These are phyloP conservation scores for Mormoops blainvillei DNA, from an alignment of 2,113 vertebrate species.

Conservation along the genomic window DNA sequence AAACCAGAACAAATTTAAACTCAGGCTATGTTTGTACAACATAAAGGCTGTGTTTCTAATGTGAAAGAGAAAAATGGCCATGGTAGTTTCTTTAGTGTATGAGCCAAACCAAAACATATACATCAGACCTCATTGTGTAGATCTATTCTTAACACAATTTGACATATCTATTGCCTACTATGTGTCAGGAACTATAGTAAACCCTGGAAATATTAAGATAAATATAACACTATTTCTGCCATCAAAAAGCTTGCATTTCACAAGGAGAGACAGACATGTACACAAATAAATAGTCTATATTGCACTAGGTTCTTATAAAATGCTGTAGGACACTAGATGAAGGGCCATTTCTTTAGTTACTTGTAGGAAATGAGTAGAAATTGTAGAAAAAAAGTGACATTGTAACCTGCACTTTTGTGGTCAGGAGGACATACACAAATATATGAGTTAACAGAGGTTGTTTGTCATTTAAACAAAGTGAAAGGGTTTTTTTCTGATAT, in stretches of 20 bases:
- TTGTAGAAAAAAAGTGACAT: background rate
- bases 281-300: background rate
- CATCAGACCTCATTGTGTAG: background rate
- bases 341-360: background rate
- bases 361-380: background rate
- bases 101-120: background rate
- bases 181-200: background rate
- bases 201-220: background rate
- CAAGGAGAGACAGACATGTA: background rate
- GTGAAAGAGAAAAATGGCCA: background rate
- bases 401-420: background rate
- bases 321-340: background rate
- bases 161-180: background rate
- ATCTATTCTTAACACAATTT: background rate
- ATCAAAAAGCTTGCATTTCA: background rate
- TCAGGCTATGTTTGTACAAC: background rate
- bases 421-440: background rate
- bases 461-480: background rate
- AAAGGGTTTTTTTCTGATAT: background rate
- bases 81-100: background rate
- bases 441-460: background rate
- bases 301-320: background rate
- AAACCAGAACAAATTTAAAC: background rate
- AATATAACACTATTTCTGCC: background rate
- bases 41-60: background rate